Percentiles rank a stretch among this genome's conserved stretches.
Conservation (phyloP, 1,140 invertebrate genomes). For the Chlorops oryzae region DNA sequence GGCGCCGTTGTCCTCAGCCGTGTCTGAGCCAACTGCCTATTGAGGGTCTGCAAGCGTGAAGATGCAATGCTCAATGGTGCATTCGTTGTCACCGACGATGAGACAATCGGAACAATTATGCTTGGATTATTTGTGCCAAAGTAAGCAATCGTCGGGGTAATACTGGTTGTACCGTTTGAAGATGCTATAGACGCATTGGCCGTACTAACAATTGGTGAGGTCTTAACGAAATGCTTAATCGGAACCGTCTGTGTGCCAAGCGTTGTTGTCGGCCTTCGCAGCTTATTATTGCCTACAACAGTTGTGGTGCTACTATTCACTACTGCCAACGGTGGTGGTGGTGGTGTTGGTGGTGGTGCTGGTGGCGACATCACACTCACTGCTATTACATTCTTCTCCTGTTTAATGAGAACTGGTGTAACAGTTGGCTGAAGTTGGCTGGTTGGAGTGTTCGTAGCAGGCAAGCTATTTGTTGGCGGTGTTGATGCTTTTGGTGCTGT, state of each 20-base stretch:
- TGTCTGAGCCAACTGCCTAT: conserved; percentile 12
- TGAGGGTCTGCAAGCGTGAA: conserved; percentile 10
- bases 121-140: conserved; percentile 6
- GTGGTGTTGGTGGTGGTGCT: neutral
- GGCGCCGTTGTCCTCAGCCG: neutral
- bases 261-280: neutral
- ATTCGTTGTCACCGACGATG: conserved; percentile 6
- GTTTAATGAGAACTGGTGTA: neutral
- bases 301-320: neutral
- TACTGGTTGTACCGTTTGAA: no score
- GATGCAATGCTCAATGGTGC: conserved; percentile 13
- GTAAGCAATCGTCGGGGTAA: conserved; percentile 9
- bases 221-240: no score
- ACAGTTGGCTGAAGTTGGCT: no score
- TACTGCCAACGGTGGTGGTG: neutral
- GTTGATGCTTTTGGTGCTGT: neutral
- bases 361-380: no score
- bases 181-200: no score
- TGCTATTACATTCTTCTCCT: neutral
- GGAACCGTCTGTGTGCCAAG: no score
- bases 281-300: neutral
- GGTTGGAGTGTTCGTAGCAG: neutral
- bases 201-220: no score
- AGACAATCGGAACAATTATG: conserved; percentile 12
- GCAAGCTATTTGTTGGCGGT: neutral